These are phyloP conservation scores for Urocitellus parryii DNA, from an alignment of 2,113 vertebrate genomes.

Conservation along the genomic window DNA sequence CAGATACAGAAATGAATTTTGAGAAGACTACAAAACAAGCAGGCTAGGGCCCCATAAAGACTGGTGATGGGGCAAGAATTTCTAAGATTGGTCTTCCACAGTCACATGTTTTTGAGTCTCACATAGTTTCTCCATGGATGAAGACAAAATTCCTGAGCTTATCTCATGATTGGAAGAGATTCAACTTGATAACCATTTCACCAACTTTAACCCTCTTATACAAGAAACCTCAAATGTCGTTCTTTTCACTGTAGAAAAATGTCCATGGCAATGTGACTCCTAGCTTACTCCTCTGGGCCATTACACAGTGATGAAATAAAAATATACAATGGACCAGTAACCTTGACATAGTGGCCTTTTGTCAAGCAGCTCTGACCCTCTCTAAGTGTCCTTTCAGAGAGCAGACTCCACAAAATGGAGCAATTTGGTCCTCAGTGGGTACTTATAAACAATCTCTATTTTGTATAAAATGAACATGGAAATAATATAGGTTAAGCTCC, in stretches of 20 bases:
- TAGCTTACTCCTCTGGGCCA: not conserved
- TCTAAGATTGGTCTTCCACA: constrained; percentile 54
- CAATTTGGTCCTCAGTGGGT: constrained; percentile 43
- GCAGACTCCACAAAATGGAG: constrained; percentile 32
- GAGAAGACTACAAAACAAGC: constrained; percentile 31
- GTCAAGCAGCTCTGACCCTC: constrained; percentile 53
- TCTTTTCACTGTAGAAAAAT: constrained; percentile 56
- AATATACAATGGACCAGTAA: constrained; percentile 40
- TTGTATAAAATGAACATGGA: constrained; percentile 49
- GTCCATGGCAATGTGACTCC: constrained; percentile 10
- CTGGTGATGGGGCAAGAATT: not conserved
- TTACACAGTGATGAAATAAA: constrained; percentile 57
- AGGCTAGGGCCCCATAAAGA: not conserved
- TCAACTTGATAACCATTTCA: constrained; percentile 58
- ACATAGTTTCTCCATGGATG: constrained; percentile 11
- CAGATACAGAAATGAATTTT: constrained; percentile 45
- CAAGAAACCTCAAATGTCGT: constrained; percentile 32
- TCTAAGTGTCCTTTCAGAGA: constrained; percentile 50
- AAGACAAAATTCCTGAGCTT: constrained; percentile 45
- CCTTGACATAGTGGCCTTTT: constrained; percentile 55
- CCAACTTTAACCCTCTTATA: constrained; percentile 3
- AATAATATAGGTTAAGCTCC: constrained; percentile 5
- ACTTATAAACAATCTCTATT: constrained; percentile 42
- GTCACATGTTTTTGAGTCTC: constrained; percentile 25
- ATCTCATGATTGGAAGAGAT: constrained; percentile 31